Conservation (phyloP, 2,797 vertebrate genomes). For the Zenarchopterus dispar region DNA sequence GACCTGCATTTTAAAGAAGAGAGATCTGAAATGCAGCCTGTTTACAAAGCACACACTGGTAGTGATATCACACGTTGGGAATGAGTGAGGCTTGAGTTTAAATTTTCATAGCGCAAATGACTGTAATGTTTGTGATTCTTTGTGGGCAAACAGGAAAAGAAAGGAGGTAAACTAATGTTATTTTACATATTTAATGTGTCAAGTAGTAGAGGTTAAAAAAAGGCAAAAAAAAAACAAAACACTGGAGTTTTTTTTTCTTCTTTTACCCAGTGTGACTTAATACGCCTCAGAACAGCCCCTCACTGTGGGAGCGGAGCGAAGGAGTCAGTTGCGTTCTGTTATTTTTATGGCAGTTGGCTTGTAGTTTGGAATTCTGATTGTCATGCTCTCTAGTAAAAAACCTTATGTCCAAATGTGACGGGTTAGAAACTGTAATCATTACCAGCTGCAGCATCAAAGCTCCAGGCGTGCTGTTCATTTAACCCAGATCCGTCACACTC, state of each 20-base stretch:
- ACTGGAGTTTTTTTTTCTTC: background rate
- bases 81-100: slow-evolving; percentile 13
- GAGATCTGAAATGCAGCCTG: slow-evolving; percentile 45
- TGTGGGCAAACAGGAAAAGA: slow-evolving; percentile 26
- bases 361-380: slow-evolving; percentile 79
- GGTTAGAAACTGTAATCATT: slow-evolving; percentile 74
- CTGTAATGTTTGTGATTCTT: slow-evolving; percentile 28
- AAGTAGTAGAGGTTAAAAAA: slow-evolving; percentile 27
- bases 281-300: slow-evolving; percentile 40
- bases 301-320: slow-evolving; percentile 47
- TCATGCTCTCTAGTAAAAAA: slow-evolving; percentile 72
- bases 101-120: background rate
- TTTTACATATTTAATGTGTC: slow-evolving; percentile 53
- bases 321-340: slow-evolving; percentile 67
- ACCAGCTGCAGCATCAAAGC: slow-evolving; percentile 82
- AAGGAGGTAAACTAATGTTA: slow-evolving; percentile 34
- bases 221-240: background rate
- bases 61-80: slow-evolving; percentile 41
- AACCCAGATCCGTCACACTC: slow-evolving; percentile 72
- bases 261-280: slow-evolving; percentile 38
- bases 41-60: slow-evolving; percentile 48
- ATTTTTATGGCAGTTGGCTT: slow-evolving; percentile 79
- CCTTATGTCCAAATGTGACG: slow-evolving; percentile 66
- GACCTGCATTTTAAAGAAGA: slow-evolving; percentile 52
- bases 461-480: slow-evolving; percentile 67